Evolutionary conservation across 92 coral and sea anemone genomes (phyloP).

Genomic region (Galaxea fascicularis): DNA sequence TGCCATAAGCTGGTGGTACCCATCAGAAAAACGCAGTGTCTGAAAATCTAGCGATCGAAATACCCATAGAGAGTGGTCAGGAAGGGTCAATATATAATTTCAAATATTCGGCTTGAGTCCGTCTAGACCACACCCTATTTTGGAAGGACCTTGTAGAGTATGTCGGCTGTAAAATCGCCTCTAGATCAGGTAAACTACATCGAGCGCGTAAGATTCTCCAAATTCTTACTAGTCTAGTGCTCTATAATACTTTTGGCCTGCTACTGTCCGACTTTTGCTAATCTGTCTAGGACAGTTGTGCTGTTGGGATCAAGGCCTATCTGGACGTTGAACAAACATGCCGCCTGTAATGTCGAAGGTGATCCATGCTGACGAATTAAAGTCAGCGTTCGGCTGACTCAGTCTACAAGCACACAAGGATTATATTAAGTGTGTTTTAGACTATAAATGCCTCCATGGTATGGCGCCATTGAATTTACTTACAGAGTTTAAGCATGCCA

Average conservation of each 20-base stretch:
- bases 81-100: conserved; percentile 13
- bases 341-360: conserved; percentile 67
- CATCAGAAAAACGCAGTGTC: conserved; percentile 30
- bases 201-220: conserved; percentile 61
- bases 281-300: conserved; percentile 66
- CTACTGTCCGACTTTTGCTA: conserved; percentile 55
- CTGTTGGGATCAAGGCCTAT: conserved; percentile 56
- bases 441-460: no score
- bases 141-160: conserved; percentile 59
- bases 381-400: conserved; percentile 43
- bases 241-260: conserved; percentile 39
- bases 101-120: conserved; percentile 16
- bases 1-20: conserved; percentile 53
- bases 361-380: conserved; percentile 20
- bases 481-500: no score
- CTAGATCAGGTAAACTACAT: conserved; percentile 47
- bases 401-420: conserved; percentile 55
- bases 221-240: conserved; percentile 18
- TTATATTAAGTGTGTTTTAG: no score
- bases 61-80: background rate
- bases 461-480: no score
- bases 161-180: conserved; percentile 47
- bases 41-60: conserved; percentile 14
- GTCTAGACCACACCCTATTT: conserved; percentile 55
- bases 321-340: conserved; percentile 60